Percentiles rank a stretch among this genome's conserved stretches.
These are phyloP conservation scores for Bryconaethiops microstoma DNA, from an alignment of 2,797 vertebrate genomes.

Conservation along the genomic window DNA sequence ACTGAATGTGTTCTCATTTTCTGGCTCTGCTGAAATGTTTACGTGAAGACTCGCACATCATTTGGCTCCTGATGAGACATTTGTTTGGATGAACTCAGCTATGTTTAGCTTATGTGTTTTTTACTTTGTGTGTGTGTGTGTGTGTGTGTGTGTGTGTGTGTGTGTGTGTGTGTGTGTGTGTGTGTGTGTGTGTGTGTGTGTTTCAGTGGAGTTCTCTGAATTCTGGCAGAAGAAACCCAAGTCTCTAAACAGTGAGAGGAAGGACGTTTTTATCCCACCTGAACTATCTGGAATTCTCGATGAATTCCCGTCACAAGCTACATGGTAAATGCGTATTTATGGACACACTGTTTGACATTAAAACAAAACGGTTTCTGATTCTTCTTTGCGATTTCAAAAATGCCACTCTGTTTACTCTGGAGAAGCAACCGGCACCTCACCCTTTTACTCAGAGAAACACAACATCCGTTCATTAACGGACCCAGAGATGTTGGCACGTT, in stretches of 20 bases:
- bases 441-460: constrained; percentile 34
- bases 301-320: constrained; percentile 61
- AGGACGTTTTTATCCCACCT: constrained; percentile 77
- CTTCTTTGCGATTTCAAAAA: not conserved
- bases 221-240: constrained; percentile 73
- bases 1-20: not conserved
- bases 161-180: too few species aligned
- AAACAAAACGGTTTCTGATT: not conserved
- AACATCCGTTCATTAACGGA: constrained; percentile 47
- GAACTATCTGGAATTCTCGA: constrained; percentile 75
- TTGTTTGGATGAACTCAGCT: not conserved
- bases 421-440: constrained; percentile 31
- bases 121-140: constrained; percentile 46
- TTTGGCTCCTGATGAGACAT: not conserved
- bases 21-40: not conserved
- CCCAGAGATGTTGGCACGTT: constrained; percentile 14
- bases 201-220: constrained; percentile 83
- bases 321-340: constrained; percentile 58
- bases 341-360: not conserved
- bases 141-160: too few species aligned
- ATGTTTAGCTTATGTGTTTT: not conserved
- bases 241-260: constrained; percentile 82
- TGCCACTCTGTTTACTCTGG: constrained; percentile 47
- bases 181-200: constrained; percentile 64
- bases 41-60: not conserved